phyloP scores from a whole-genome alignment of 2,888 invertebrate species.

The Sinodicranocentrus sp. region DNA sequence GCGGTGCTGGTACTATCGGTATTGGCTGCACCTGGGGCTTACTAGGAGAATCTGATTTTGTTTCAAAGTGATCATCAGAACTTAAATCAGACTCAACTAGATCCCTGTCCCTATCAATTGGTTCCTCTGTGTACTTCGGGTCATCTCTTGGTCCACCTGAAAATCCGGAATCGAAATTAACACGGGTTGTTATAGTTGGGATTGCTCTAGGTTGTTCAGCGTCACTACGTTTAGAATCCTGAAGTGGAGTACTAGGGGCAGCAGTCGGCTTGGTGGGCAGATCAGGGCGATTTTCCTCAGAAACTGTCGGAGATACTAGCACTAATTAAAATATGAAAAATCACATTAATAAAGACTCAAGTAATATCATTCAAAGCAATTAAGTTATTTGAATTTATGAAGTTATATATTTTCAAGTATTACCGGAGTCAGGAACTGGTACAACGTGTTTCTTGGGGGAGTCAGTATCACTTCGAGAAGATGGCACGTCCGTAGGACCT shows the following conservation, averaged over 20 bases:
- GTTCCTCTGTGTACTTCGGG: constrained; percentile 45
- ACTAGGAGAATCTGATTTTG: constrained; percentile 16
- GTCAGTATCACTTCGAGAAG: constrained; percentile 19
- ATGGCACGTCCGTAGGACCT: constrained; percentile 13
- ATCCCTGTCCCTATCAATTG: constrained; percentile 60
- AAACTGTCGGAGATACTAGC: constrained; percentile 39
- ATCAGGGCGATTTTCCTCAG: constrained; percentile 41
- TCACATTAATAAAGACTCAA: no score
- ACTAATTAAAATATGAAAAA: constrained; percentile 1
- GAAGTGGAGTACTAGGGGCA: constrained; percentile 21
- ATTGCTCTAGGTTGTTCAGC: constrained; percentile 63
- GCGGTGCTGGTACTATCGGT: neutral
- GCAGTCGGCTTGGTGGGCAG: constrained; percentile 23
- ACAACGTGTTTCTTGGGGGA: constrained; percentile 41
- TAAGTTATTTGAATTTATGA: no score
- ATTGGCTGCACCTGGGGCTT: constrained; percentile 23
- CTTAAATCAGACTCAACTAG: constrained; percentile 47
- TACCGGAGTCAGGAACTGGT: constrained; percentile 25
- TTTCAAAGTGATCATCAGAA: constrained; percentile 57
- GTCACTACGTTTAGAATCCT: constrained; percentile 36
- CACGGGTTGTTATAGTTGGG: constrained; percentile 73
- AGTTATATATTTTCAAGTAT: neutral
- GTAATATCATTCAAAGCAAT: no score
- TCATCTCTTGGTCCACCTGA: constrained; percentile 34
- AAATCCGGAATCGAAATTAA: constrained; percentile 67